Evolutionary conservation across 1,140 invertebrate genomes (phyloP).

Genomic region (Anoplolepis gracilipes): DNA sequence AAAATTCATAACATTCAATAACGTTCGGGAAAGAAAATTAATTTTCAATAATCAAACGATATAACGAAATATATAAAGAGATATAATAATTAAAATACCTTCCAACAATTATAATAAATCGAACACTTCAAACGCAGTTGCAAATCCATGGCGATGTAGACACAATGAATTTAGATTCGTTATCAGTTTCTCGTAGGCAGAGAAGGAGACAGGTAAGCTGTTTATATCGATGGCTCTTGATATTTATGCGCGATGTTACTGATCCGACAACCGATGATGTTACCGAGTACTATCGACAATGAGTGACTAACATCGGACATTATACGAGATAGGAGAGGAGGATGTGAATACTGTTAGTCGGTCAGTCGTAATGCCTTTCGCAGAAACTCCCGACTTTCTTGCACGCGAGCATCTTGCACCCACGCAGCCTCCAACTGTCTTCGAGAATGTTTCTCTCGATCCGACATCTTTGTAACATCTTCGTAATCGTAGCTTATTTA

Average conservation of each 20-base stretch:
- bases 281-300: constrained; percentile 49
- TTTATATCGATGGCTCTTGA: constrained; percentile 34
- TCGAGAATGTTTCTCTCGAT: constrained; percentile 2
- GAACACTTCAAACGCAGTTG: background rate
- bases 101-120: constrained; percentile 18
- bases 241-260: constrained; percentile 64
- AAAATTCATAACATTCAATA: too few relatives aligned
- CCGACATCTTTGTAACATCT: background rate
- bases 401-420: constrained; percentile 51
- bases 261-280: constrained; percentile 57
- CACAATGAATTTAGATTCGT: constrained; percentile 38
- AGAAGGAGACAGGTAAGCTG: constrained; percentile 1
- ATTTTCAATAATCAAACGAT: background rate
- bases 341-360: constrained; percentile 53
- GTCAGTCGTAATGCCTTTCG: constrained; percentile 59
- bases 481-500: background rate
- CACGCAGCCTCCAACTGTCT: constrained; percentile 12
- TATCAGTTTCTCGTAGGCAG: constrained; percentile 28
- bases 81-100: background rate
- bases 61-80: background rate
- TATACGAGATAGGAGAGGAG: constrained; percentile 30
- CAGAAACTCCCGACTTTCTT: constrained; percentile 56
- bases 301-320: constrained; percentile 43
- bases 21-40: background rate
- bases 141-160: constrained; percentile 27